A percentile compares a stretch with the other conserved stretches of the same genome.
Conservation (phyloP, 2,113 vertebrate species). For the Gadus macrocephalus region DNA sequence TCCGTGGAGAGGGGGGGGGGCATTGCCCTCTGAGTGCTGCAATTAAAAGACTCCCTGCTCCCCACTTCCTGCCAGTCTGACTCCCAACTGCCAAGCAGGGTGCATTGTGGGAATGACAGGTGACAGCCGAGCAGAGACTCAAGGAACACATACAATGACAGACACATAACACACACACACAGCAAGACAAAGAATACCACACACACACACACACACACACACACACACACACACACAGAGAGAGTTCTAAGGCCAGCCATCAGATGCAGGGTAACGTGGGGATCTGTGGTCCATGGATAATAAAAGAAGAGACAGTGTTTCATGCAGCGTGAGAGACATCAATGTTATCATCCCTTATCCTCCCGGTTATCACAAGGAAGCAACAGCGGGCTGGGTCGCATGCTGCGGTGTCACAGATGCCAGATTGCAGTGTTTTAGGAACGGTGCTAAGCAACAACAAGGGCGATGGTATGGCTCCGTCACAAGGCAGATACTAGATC, state of each 20-base stretch:
- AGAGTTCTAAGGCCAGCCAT: conserved; percentile 22
- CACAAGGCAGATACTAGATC: conserved; percentile 11
- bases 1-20: conserved; percentile 10
- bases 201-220: neutral
- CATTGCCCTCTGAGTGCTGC: conserved; percentile 13
- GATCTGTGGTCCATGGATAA: conserved; percentile 11
- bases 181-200: neutral
- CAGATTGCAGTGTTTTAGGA: conserved; percentile 22
- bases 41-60: conserved; percentile 1
- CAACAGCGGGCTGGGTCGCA: conserved; percentile 51
- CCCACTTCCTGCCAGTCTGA: conserved; percentile 14
- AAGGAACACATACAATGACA: no score
- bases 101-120: conserved; percentile 13
- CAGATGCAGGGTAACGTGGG: conserved; percentile 14
- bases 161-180: conserved; percentile 6
- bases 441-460: conserved; percentile 1
- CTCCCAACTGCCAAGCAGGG: conserved; percentile 5
- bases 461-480: conserved; percentile 13
- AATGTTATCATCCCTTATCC: conserved; percentile 38
- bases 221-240: conserved; percentile 3
- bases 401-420: conserved; percentile 35
- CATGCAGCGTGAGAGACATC: conserved; percentile 44
- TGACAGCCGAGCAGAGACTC: conserved; percentile 13
- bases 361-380: conserved; percentile 32
- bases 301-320: conserved; percentile 39